Base-by-base conservation (phyloP, 1,140 invertebrate species). In the Tetramorium alpestre region DNA sequence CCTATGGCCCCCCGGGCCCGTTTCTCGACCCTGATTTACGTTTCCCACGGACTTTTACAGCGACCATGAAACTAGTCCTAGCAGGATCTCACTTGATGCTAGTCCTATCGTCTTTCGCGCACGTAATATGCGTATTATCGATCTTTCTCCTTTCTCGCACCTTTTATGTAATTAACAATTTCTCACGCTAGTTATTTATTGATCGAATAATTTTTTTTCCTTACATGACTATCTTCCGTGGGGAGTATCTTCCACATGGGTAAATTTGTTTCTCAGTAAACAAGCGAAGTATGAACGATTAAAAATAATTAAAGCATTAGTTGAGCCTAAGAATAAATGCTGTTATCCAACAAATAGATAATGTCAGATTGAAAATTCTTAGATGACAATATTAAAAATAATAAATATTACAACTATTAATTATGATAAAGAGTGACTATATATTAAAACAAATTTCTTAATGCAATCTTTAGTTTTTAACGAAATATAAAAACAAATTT, bases 121-220 rank as follows among this genome's bases (percentile, higher is more conserved):
- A 54, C 60, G 82, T 78, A 16, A 78, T 77, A 78, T 22, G 8
- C 80, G 25, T 73, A 25, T 82, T 82, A 84, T 84, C 41, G 67
- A 84, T 60, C 51, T 60, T 60, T 11, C 18, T 10, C 41, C 28
- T 73, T 67, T 73, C 18, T 58, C 65, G 8, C 80, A 54, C 38
- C 38, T 58, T 58, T 84, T 62, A 84, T 84, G 75, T 84, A 84
- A 62, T 84, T 73, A 84, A 73, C 54, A 73, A 84, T 75, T 41
- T 58, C n/a, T 75, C 25, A 47, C 18, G 38, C 22, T 69, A 73
- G 18, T 60, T 75, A 38, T n/a, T 67, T 62, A 73, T 82, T 25
- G 54, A 72, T 22, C n/a, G 13, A 11, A 16, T 73, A 13, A 60
- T 18, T 49, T 60, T 73, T 47, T 73, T 41, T 60, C 22, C 10